These are phyloP conservation scores for Chrysochloris asiatica DNA, from an alignment of 2,113 vertebrate species.

Conservation along the genomic window DNA sequence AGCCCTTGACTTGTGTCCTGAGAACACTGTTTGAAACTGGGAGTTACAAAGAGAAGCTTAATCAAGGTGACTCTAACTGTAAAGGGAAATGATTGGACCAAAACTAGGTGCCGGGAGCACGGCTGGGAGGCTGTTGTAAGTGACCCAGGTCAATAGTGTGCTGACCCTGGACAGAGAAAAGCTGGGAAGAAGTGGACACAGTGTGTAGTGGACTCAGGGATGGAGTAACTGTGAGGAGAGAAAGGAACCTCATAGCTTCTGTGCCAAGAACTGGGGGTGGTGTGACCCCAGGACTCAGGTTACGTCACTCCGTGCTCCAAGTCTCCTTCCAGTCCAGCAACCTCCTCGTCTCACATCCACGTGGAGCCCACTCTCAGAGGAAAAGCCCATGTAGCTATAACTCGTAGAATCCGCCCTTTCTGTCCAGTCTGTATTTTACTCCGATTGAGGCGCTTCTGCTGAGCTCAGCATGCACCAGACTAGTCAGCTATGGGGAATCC, in stretches of 20 bases:
- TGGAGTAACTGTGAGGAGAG: neutral
- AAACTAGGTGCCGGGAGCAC: neutral
- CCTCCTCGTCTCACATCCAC: conserved; percentile 1
- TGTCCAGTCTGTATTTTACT: conserved; percentile 6
- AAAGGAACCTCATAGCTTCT: neutral
- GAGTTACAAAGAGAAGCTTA: neutral
- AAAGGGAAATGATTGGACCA: neutral
- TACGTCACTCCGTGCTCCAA: neutral
- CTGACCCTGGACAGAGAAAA: neutral
- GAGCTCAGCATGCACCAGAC: neutral
- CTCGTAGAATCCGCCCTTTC: too few relatives aligned
- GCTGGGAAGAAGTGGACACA: neutral
- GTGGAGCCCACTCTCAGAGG: neutral
- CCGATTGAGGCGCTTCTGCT: neutral
- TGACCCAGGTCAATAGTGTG: neutral
- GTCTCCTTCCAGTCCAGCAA: neutral
- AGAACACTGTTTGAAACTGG: neutral
- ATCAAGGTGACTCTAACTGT: neutral
- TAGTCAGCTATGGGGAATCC: neutral
- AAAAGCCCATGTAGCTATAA: neutral
- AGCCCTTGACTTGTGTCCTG: neutral
- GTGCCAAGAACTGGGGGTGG: neutral
- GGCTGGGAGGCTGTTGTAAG: neutral
- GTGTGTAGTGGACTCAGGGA: too few relatives aligned
- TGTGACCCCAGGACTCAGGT: neutral